Evolutionary conservation across 2,113 vertebrate genomes (phyloP), one percentile per base, ranked within the genome.

Genomic region (Amia ocellicauda): DNA sequence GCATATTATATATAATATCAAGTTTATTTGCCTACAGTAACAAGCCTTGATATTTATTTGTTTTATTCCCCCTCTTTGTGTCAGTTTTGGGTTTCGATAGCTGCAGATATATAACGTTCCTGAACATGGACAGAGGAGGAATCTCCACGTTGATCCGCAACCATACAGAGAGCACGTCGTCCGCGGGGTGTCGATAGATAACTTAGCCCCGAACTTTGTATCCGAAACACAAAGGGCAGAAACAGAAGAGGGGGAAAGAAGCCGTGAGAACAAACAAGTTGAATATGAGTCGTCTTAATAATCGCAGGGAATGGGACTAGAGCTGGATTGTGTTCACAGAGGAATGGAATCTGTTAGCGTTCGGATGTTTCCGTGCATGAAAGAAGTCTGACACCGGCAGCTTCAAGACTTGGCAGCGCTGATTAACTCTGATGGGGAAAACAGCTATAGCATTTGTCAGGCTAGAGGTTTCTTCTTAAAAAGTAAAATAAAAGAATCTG

Each of bases 71-170:
- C n/a, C n/a, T n/a, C n/a, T n/a, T n/a, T n/a, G n/a, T n/a, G n/a
- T n/a, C n/a, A n/a, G n/a, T n/a, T n/a, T n/a, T n/a, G n/a, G n/a
- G n/a, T n/a, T n/a, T n/a, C n/a, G n/a, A n/a, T n/a, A n/a, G n/a
- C n/a, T n/a, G n/a, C 67, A 45, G 54, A 53, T 66, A 69, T 66
- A 68, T 74, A 77, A 78, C 28, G 26, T 62, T 54, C 51, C 26
- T 75, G 73, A 52, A 40, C 58, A 54, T 55, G 10, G 11, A 19
- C 45, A 4, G 43, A 58, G 67, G 49, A 67, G 29, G 42, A 55
- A 75, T 78, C 64, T 68, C 67, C 70, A 64, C 72, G 75, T 66
- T 78, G 70, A 57, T 69, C 75, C 79, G 82, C 74, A 68, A 72
- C 36, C 40, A 61, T 60, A 54, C 31, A 56, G 54, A 36, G 51